Base-by-base conservation (phyloP, 2,113 vertebrate species). In the Corvus hawaiiensis region DNA sequence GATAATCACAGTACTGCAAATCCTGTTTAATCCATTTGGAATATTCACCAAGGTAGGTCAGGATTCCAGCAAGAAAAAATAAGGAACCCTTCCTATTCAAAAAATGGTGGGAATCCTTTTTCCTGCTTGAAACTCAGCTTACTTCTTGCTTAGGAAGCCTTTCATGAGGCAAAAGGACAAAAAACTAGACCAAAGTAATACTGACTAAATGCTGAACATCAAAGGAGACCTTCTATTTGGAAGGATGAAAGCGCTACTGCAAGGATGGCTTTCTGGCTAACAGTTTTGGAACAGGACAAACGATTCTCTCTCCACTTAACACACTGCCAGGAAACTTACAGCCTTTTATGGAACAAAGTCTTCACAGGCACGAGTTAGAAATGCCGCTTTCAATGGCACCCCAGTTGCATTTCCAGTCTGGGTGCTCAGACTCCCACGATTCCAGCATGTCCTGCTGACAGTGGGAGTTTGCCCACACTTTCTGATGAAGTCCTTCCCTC, bases 191-290 rank as follows among this genome's bases (percentile, higher is more conserved):
- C 39, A 59, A 58, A n/a, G 41, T 22, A 28, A 73, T 43, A 52
- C 35, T 52, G 20, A 51, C n/a, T 26, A 77, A 89, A 43, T 48
- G 39, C 26, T 72, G 18, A 51, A 10, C 43, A 51, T 55, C n/a
- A 37, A 21, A 80, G 26, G 9, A 46, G 8, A 59, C 13, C 4
- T 59, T 44, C 12, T 23, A 1, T 66, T 37, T 44, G 51, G 30
- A 51, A 74, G 23, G 46, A 11, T 1, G 1, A 56, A 84, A 90
- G 35, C 0, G 0, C 74, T 13, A 49, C 21, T 3, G 4, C 52
- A 54, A 58, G 39, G 35, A 72, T 27, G 24, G 10, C 18, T 91
- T 80, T 67, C 67, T 43, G 32, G 26, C 32, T 72, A 66, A 14
- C 7, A 23, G 52, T 30, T 83, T 55, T 72, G 49, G 44, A 94